phyloP scores from a whole-genome alignment of 1,140 invertebrate species.

The Sinella curviseta region DNA sequence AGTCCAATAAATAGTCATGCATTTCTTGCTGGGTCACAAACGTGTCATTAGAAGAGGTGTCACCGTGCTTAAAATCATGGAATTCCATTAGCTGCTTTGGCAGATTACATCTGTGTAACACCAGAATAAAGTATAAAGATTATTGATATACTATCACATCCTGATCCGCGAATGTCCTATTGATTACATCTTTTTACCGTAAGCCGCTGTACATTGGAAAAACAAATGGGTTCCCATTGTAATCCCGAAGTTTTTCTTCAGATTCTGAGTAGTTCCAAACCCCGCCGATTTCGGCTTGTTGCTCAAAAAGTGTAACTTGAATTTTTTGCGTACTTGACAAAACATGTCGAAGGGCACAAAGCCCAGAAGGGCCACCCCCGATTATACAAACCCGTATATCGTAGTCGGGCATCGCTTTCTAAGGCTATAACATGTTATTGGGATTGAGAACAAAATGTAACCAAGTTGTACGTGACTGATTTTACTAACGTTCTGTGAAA shows the following conservation, averaged over 20 bases:
- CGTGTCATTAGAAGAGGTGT: neutral
- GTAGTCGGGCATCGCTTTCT: too few relatives aligned
- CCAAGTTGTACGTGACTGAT: too few relatives aligned
- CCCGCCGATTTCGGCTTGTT: neutral
- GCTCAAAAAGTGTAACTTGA: neutral
- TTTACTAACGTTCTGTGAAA: too few relatives aligned
- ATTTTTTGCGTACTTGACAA: neutral
- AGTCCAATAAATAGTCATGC: neutral
- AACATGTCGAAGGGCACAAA: neutral
- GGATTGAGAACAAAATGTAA: too few relatives aligned
- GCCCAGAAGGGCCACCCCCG: neutral
- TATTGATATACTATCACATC: neutral
- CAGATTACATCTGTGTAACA: neutral
- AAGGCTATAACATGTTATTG: too few relatives aligned
- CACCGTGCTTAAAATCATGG: neutral
- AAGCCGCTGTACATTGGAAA: slow-evolving; percentile 3
- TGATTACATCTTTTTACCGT: neutral
- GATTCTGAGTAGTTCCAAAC: neutral
- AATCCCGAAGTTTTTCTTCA: neutral
- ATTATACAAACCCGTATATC: slow-evolving; percentile 20
- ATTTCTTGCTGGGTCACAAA: neutral
- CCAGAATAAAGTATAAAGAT: neutral
- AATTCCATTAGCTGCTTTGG: slow-evolving; percentile 6
- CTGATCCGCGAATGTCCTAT: neutral
- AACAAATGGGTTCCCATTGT: neutral